phyloP scores from a whole-genome alignment of 2,888 invertebrate species.

The Sepiola atlantica region DNA sequence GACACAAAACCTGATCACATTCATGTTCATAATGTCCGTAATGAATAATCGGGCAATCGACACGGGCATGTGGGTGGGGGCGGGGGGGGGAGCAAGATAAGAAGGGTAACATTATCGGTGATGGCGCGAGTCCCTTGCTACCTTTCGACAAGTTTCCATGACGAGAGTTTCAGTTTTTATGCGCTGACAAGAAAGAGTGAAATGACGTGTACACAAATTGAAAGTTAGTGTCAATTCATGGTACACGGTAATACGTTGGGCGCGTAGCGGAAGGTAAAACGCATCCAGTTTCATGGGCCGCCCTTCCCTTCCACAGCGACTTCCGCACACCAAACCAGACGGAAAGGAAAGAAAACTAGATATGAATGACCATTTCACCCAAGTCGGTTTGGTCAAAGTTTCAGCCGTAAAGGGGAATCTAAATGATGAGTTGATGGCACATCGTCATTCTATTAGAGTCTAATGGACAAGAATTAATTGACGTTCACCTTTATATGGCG shows the following conservation, averaged over 20 bases:
- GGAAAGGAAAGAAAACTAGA: conserved; percentile 1
- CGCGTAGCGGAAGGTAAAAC: not conserved
- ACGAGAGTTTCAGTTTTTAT: not conserved
- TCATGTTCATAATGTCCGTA: not conserved
- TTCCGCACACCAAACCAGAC: not conserved
- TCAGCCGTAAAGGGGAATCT: conserved; percentile 8
- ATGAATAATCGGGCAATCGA: not conserved
- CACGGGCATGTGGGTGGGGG: no score
- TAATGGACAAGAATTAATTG: not conserved
- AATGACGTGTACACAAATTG: conserved; percentile 32
- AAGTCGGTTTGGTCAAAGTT: not conserved
- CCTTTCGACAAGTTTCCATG: conserved; percentile 14
- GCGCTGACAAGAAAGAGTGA: conserved; percentile 13
- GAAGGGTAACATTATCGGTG: not conserved
- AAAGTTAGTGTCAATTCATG: conserved; percentile 32
- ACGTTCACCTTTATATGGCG: not conserved
- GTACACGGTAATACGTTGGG: conserved; percentile 9
- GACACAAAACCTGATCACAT: not conserved
- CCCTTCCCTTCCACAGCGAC: not conserved
- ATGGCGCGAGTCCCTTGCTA: not conserved
- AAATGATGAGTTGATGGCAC: not conserved
- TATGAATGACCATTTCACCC: conserved; percentile 8
- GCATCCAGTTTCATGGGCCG: not conserved
- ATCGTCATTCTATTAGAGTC: conserved; percentile 10
- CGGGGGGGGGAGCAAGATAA: no score